A percentile compares a stretch with the other conserved stretches of the same genome.
These are phyloP conservation scores for Pantherophis alleghaniensis DNA, from an alignment of 2,797 vertebrate species.

Conservation along the genomic window DNA sequence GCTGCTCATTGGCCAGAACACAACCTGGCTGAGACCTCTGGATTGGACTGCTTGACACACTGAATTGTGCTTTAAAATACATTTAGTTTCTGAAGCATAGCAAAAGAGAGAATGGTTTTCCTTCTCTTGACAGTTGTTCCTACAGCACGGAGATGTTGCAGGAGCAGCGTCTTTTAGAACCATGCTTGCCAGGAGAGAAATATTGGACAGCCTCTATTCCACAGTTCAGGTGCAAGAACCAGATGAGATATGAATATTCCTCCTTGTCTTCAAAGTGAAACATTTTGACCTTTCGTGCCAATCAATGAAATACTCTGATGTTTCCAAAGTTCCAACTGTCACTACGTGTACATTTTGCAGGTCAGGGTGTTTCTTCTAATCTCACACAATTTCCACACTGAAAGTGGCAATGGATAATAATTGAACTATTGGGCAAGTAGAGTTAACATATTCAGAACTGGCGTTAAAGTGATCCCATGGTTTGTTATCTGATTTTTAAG, in stretches of 20 bases:
- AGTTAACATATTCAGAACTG: background rate
- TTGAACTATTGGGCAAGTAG: background rate
- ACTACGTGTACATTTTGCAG: background rate
- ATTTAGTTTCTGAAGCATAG: background rate
- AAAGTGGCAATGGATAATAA: background rate
- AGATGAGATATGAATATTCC: background rate
- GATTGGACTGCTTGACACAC: background rate
- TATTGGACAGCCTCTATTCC: background rate
- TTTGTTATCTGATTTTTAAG: background rate
- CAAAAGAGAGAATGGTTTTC: slow-evolving; percentile 13
- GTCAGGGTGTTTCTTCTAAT: background rate
- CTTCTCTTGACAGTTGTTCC: background rate
- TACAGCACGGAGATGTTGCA: background rate
- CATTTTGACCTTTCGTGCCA: rapidly evolving
- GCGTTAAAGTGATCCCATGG: background rate
- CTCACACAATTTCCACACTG: background rate
- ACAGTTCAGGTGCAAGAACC: background rate
- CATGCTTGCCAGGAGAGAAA: background rate
- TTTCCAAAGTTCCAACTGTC: background rate
- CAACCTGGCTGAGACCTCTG: rapidly evolving
- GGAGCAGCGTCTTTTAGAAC: background rate
- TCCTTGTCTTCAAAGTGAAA: background rate
- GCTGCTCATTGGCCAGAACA: background rate
- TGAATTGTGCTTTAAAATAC: background rate
- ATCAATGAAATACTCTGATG: background rate